Conservation (phyloP, 2,888 invertebrate genomes). For the Zonitis immaculata region DNA sequence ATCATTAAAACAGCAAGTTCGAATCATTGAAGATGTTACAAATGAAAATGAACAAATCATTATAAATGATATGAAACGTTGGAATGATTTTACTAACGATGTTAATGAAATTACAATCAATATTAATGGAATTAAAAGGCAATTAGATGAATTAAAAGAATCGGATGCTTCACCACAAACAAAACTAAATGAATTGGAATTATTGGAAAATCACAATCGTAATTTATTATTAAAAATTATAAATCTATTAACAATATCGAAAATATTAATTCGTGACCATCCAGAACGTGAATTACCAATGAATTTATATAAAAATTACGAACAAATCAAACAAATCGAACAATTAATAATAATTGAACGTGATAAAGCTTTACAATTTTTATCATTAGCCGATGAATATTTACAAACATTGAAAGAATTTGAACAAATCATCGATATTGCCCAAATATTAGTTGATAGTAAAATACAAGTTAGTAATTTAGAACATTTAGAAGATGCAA, state of each 20-base stretch:
- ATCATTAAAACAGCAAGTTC: conserved; percentile 62
- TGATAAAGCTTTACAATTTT: conserved; percentile 69
- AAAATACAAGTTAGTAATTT: conserved; percentile 70
- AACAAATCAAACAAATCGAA: conserved; percentile 65
- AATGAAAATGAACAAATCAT: conserved; percentile 55
- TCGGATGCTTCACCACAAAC: conserved; percentile 63
- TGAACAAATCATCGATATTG: conserved; percentile 77
- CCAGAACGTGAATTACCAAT: conserved; percentile 66
- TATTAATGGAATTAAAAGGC: conserved; percentile 51
- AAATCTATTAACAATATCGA: conserved; percentile 60
- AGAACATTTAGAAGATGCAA: conserved; percentile 80
- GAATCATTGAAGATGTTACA: conserved; percentile 65
- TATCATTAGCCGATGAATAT: conserved; percentile 78
- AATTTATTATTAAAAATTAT: conserved; percentile 57
- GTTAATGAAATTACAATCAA: conserved; percentile 56
- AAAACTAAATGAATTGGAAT: conserved; percentile 66
- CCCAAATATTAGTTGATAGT: conserved; percentile 74
- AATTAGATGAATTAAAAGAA: conserved; percentile 55
- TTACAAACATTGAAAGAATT: conserved; percentile 84
- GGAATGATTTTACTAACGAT: conserved; percentile 66
- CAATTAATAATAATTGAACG: conserved; percentile 66
- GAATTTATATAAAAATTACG: conserved; percentile 62
- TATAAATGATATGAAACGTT: conserved; percentile 60
- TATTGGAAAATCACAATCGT: conserved; percentile 64
- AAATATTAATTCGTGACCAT: conserved; percentile 62